Percentiles rank a stretch among this genome's conserved stretches.
Evolutionary conservation across 1,140 invertebrate genomes (phyloP).

Genomic region (Temnothorax curvispinosus): DNA sequence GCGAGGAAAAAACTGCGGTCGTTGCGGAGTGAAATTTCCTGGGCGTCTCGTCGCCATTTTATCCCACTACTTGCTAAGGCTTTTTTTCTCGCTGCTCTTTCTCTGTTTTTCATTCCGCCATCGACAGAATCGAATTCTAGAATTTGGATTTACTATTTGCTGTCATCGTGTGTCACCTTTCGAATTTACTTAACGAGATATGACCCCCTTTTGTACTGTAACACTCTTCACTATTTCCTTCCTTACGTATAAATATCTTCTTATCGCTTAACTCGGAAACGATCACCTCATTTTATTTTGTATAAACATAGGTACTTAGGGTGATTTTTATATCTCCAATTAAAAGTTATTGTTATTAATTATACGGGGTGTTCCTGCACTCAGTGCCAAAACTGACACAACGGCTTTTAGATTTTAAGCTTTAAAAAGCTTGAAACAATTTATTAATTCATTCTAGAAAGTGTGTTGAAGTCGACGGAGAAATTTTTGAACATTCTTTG

Average conservation of each 20-base stretch:
- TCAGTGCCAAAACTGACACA: no score
- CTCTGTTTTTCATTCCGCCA: neutral
- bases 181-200: neutral
- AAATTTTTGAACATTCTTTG: no score
- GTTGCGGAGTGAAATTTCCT: slow-evolving; percentile 52
- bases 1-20: slow-evolving; percentile 4
- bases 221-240: neutral
- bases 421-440: no score
- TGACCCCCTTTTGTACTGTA: neutral
- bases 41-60: slow-evolving; percentile 16
- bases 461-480: no score
- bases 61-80: neutral
- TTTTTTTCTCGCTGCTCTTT: slow-evolving; percentile 1
- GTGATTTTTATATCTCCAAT: no score
- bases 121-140: slow-evolving; percentile 13
- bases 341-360: no score
- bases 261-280: neutral
- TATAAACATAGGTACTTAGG: no score
- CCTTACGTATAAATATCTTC: neutral
- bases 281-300: no score
- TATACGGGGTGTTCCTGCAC: no score
- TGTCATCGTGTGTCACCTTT: slow-evolving; percentile 3
- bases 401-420: no score
- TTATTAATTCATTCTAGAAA: no score
- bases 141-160: slow-evolving; percentile 38